Evolutionary conservation across 2,797 vertebrate genomes (phyloP).

Genomic region (Toxotes lorentzi): DNA sequence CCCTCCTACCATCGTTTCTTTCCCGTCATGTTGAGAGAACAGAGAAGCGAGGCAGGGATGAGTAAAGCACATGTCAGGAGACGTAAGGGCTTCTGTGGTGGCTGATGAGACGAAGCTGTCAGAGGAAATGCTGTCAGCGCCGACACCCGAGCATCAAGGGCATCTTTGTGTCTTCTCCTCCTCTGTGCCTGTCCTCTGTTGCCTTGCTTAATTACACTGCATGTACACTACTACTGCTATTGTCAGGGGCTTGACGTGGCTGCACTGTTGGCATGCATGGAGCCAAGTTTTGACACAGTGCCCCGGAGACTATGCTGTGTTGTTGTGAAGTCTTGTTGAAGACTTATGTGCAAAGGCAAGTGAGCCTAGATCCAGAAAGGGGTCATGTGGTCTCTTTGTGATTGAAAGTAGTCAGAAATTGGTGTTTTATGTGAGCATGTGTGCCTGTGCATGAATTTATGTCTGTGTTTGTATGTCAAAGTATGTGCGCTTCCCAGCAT

Average conservation of each 20-base stretch:
- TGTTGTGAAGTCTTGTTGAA: slow-evolving; percentile 68
- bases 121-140: slow-evolving; percentile 83
- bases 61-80: slow-evolving; percentile 86
- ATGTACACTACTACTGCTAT: slow-evolving; percentile 66
- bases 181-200: slow-evolving; percentile 71
- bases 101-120: slow-evolving; percentile 80
- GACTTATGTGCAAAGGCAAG: slow-evolving; percentile 60
- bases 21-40: slow-evolving; percentile 57
- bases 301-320: slow-evolving; percentile 71
- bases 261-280: slow-evolving; percentile 70
- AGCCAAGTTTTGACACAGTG: slow-evolving; percentile 78
- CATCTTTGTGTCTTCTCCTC: slow-evolving; percentile 71
- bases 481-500: slow-evolving; percentile 30
- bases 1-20: slow-evolving; percentile 45
- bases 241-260: slow-evolving; percentile 78
- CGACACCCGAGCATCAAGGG: slow-evolving; percentile 81
- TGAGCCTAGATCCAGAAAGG: slow-evolving; percentile 41
- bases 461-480: slow-evolving; percentile 10
- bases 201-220: slow-evolving; percentile 79
- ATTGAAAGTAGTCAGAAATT: slow-evolving; percentile 32
- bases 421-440: not conserved
- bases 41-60: slow-evolving; percentile 73
- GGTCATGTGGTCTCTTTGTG: slow-evolving; percentile 36
- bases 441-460: slow-evolving; percentile 1
- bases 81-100: slow-evolving; percentile 75